These are phyloP conservation scores for Pachyrhynchus sulphureomaculatus DNA, from an alignment of 1,140 invertebrate genomes.

Conservation along the genomic window DNA sequence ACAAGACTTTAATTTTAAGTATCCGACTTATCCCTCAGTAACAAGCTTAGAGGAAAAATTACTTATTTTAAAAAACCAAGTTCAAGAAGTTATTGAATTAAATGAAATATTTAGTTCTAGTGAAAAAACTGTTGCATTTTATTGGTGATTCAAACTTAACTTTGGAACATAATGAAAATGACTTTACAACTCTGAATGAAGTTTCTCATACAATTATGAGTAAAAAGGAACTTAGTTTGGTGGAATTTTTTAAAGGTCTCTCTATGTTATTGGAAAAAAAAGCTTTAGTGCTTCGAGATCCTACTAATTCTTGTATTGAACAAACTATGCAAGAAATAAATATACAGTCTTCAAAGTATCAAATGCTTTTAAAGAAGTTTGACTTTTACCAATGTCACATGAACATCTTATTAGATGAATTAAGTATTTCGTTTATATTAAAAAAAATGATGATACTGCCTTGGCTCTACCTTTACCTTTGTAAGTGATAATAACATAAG, in stretches of 20 bases:
- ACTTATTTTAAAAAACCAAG: constrained; percentile 10
- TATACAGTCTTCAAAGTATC: no score
- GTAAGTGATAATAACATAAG: no score
- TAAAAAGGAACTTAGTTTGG: constrained; percentile 8
- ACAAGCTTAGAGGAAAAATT: constrained; percentile 20
- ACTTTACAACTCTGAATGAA: constrained; percentile 3
- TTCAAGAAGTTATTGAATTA: constrained; percentile 13
- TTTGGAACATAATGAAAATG: constrained; percentile 20
- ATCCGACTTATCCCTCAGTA: constrained; percentile 9
- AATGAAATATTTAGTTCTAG: constrained; percentile 14
- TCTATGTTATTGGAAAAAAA: constrained; percentile 12
- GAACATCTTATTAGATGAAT: no score
- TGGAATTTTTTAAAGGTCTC: constrained; percentile 11
- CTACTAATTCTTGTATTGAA: not conserved
- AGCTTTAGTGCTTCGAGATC: constrained; percentile 8
- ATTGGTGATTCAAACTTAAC: constrained; percentile 13
- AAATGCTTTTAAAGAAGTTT: no score
- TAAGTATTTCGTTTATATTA: no score
- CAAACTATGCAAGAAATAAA: no score
- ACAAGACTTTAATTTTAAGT: constrained; percentile 17
- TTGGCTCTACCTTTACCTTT: no score
- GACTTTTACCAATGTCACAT: no score
- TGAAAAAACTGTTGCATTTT: constrained; percentile 16
- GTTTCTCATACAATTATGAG: not conserved
- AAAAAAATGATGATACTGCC: no score